phyloP scores from a whole-genome alignment of 2,797 vertebrate genomes.

The Anomalospiza imberbis region DNA sequence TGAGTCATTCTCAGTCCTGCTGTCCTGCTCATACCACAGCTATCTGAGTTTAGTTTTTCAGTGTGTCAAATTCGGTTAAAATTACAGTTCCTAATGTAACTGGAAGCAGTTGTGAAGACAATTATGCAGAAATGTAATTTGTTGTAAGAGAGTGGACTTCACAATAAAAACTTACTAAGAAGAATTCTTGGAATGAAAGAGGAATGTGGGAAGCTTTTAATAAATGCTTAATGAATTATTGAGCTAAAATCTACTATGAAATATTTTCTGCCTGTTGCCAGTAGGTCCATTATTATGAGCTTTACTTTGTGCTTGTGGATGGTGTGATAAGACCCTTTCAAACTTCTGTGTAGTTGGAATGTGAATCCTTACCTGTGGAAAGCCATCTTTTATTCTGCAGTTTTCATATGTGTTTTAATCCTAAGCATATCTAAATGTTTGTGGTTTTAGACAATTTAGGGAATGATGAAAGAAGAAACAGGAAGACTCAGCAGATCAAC shows the following conservation, averaged over 20 bases:
- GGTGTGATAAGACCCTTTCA: neutral
- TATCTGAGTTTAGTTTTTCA: neutral
- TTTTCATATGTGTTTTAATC: neutral
- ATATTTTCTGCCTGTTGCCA: neutral
- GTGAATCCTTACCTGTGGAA: neutral
- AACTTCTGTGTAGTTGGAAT: neutral
- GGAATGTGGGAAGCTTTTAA: neutral
- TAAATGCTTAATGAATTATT: neutral
- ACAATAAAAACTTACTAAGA: neutral
- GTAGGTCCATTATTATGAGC: neutral
- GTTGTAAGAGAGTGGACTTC: neutral
- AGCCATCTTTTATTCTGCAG: neutral
- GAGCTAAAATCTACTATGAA: neutral
- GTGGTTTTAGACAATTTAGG: neutral
- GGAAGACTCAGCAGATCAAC: neutral
- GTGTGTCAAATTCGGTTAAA: neutral
- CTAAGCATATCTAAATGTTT: neutral
- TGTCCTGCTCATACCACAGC: neutral
- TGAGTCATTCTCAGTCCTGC: neutral
- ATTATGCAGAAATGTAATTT: neutral
- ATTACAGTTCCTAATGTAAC: neutral
- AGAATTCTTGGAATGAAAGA: neutral
- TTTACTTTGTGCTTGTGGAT: neutral
- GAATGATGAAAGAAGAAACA: neutral
- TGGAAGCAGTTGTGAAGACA: neutral